Conservation (phyloP, 2,797 vertebrate species). For the Melanotaenia nigrans region DNA sequence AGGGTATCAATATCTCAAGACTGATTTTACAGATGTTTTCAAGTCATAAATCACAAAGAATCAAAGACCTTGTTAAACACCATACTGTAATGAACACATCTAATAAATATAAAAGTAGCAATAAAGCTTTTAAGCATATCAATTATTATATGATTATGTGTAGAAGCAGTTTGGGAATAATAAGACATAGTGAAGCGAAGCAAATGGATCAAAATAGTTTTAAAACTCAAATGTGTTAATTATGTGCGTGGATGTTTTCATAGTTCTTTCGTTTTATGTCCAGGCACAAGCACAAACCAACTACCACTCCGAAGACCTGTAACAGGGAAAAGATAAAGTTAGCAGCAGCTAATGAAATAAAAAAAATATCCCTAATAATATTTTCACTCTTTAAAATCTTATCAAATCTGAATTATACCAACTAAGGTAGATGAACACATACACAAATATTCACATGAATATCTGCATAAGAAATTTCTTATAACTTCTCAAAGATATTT, state of each 20-base stretch:
- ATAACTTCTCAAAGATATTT: neutral
- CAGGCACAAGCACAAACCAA: slow-evolving; percentile 29
- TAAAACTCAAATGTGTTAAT: neutral
- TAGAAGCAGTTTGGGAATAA: neutral
- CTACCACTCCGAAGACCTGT: slow-evolving; percentile 46
- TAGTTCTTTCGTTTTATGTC: slow-evolving; percentile 41
- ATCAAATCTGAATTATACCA: slow-evolving; percentile 42
- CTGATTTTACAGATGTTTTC: neutral
- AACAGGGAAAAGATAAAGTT: slow-evolving; percentile 42
- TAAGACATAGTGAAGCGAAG: neutral
- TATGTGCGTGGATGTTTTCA: slow-evolving; percentile 4
- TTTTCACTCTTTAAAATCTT: slow-evolving; percentile 24
- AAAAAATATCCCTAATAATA: neutral
- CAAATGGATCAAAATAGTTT: neutral
- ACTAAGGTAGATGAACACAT: slow-evolving; percentile 7
- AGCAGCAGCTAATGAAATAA: slow-evolving; percentile 47
- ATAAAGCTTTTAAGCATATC: neutral
- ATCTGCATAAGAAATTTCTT: neutral
- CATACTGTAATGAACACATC: neutral
- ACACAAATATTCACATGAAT: neutral
- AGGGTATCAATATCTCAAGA: neutral
- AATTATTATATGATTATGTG: neutral
- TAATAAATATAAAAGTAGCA: neutral
- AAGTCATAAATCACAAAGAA: neutral
- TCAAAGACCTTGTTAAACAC: neutral